Conservation (phyloP, 2,113 vertebrate genomes). For the Phyllostomus hastatus region DNA sequence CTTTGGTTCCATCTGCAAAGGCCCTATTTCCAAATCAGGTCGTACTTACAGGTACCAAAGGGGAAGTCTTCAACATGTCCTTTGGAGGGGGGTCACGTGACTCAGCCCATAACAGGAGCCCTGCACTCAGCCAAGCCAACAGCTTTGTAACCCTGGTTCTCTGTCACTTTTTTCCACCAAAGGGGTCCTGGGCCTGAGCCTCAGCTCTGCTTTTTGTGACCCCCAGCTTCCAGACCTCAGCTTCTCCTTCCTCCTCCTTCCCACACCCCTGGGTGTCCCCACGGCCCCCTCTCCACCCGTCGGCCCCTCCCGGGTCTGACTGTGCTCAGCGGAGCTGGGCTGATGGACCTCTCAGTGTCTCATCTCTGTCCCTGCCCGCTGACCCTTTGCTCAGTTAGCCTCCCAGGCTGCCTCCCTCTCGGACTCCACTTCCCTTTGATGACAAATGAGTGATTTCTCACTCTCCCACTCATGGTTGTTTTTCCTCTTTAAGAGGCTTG, state of each 20-base stretch:
- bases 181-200: not conserved
- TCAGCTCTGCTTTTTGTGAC: rapidly evolving
- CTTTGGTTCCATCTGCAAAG: not conserved
- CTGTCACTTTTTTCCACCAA: not conserved
- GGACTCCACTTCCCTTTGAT: not conserved
- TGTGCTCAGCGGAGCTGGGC: not conserved
- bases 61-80: rapidly evolving
- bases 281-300: not conserved
- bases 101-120: not conserved
- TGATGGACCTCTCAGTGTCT: not conserved
- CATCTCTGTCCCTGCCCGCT: not conserved
- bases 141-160: not conserved
- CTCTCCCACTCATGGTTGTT: not conserved
- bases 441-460: not conserved
- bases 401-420: not conserved
- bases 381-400: not conserved
- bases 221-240: too few species aligned
- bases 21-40: not conserved
- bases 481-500: not conserved
- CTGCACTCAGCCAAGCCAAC: not conserved
- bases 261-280: rapidly evolving
- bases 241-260: not conserved
- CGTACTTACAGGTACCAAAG: not conserved
- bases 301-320: not conserved
- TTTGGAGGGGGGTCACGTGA: not conserved